Evolutionary conservation across 2,888 invertebrate species (phyloP).

Genomic region (Andrena hattorfiana): DNA sequence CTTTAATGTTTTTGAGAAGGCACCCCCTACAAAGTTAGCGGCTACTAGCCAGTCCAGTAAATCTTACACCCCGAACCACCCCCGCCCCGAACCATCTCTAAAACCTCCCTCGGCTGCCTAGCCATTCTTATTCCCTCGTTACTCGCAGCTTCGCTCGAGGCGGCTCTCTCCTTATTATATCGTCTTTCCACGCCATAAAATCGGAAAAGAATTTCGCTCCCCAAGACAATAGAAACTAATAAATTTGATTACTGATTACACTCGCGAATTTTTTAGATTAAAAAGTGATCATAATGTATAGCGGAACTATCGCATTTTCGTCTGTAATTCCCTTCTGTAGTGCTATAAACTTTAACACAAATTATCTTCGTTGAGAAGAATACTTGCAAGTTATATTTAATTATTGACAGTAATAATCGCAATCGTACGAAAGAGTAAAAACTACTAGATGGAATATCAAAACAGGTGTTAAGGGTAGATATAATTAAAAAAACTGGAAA

Average conservation of each 20-base stretch:
- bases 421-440: not conserved
- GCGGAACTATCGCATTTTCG: not conserved
- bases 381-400: not conserved
- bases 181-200: slow-evolving; percentile 85
- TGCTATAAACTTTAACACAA: not conserved
- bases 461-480: slow-evolving; percentile 69
- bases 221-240: slow-evolving; percentile 85
- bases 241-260: slow-evolving; percentile 85
- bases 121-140: slow-evolving; percentile 85
- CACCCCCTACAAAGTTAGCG: slow-evolving; percentile 79
- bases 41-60: slow-evolving; percentile 83
- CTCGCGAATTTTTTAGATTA: slow-evolving; percentile 72
- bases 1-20: slow-evolving; percentile 80
- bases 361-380: not conserved
- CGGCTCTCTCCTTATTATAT: slow-evolving; percentile 84
- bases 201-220: slow-evolving; percentile 84
- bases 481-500: slow-evolving; percentile 77
- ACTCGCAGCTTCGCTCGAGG: slow-evolving; percentile 82
- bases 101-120: slow-evolving; percentile 73
- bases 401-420: not conserved
- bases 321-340: not conserved
- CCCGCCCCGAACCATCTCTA: slow-evolving; percentile 54
- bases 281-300: slow-evolving; percentile 27
- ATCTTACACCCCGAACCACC: slow-evolving; percentile 76
- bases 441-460: slow-evolving; percentile 16